Base-by-base conservation (phyloP, 2,888 invertebrate genomes). In the Ceraclea dissimilis region DNA sequence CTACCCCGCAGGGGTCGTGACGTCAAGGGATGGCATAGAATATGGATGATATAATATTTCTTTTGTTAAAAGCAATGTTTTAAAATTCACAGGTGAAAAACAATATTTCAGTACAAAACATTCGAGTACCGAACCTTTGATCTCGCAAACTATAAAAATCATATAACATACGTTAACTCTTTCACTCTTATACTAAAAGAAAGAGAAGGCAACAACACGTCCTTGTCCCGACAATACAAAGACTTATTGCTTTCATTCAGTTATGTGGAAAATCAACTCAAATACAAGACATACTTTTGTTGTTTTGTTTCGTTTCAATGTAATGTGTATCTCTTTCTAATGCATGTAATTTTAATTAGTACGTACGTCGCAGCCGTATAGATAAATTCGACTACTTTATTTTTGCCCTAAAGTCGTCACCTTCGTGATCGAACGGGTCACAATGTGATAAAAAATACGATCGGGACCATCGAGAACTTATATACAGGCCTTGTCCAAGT, bases 391-490 rank as follows among this genome's bases (percentile, higher is more conserved):
- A 56, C 51, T 49, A 51, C 49, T 46, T 19, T 51, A 34, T n/a
- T 20, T 46, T 19, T 56, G 56, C 56, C 56, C 56, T 56, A 52
- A 51, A 57, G 49, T 57, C 57, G 52, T 57, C 57, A 57, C 57
- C 57, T 57, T 53, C 49, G 50, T 39, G 49, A 52, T 48, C 51
- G 44, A 47, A 20, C 44, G 34, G 21, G 21, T 49, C 46, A 20
- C 18, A 10, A 13, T 19, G 8, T 10, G 10, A 39, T 33, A 49
- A 22, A 54, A 34, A 17, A 34, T 13, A 16, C 34, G 54, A 44
- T 44, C 44, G 44, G n/a, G n/a, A n/a, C n/a, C n/a, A n/a, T n/a
- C n/a, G n/a, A n/a, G n/a, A n/a, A n/a, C n/a, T n/a, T n/a, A n/a
- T n/a, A n/a, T n/a, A n/a, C n/a, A n/a, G n/a, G n/a, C n/a, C n/a